phyloP scores from a whole-genome alignment of 2,797 vertebrate species.

The Chiroxiphia lanceolata region DNA sequence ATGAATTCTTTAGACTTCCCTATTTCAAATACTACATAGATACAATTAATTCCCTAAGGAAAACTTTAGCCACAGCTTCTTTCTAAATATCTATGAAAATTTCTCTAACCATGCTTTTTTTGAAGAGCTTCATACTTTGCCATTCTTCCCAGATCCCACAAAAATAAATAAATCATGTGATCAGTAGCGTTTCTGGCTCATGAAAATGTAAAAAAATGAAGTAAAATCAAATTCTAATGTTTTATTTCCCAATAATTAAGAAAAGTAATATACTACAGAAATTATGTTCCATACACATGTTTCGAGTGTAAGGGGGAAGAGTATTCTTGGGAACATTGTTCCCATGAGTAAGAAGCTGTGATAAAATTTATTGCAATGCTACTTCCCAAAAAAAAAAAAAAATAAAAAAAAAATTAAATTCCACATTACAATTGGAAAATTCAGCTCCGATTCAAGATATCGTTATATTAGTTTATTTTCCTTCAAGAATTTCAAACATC shows the following conservation, averaged over 20 bases:
- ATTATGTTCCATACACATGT: background rate
- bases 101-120: background rate
- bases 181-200: background rate
- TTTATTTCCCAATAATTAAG: background rate
- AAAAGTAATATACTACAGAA: background rate
- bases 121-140: background rate
- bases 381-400: background rate
- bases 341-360: fast-evolving
- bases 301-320: background rate
- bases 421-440: background rate
- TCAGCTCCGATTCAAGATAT: background rate
- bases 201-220: background rate
- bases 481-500: background rate
- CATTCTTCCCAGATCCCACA: background rate
- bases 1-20: background rate
- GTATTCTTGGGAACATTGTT: background rate
- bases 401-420: background rate
- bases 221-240: background rate
- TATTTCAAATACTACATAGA: background rate
- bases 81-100: background rate
- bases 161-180: background rate
- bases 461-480: background rate
- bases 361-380: background rate
- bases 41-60: background rate
- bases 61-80: background rate